These are phyloP conservation scores for Berghia stephanieae DNA, from an alignment of 1,140 invertebrate genomes.

Conservation along the genomic window DNA sequence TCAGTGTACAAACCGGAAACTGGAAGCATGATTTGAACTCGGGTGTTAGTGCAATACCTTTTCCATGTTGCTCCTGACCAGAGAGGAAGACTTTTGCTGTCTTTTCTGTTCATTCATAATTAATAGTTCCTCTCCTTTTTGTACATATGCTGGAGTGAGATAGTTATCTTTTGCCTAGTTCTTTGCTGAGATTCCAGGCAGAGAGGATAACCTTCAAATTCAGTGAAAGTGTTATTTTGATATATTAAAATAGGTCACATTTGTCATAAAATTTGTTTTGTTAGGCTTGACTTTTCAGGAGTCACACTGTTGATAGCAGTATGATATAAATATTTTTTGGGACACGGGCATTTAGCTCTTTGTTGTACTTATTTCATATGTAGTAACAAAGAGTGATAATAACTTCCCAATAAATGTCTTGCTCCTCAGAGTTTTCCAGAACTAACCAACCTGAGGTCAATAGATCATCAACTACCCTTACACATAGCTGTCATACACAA, in stretches of 20 bases:
- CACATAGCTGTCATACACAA: constrained; percentile 92
- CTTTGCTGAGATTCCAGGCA: constrained; percentile 15
- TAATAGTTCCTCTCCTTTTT: not conserved
- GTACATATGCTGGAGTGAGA: not conserved
- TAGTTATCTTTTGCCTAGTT: constrained; percentile 40
- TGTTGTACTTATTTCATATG: no score
- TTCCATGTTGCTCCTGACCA: not conserved
- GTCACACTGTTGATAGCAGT: no score
- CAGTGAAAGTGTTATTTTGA: no score
- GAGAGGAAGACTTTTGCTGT: not conserved
- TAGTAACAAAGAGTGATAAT: no score
- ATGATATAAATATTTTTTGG: no score
- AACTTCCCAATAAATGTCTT: no score
- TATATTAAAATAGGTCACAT: no score
- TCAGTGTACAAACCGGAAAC: not conserved
- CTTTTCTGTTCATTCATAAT: not conserved
- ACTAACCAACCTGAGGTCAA: constrained; percentile 78
- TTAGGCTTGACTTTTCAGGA: no score
- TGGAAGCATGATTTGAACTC: not conserved
- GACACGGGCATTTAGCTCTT: no score
- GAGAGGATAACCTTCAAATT: no score
- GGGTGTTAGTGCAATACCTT: not conserved
- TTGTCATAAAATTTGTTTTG: no score
- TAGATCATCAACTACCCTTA: constrained; percentile 90
- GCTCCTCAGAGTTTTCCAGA: constrained; percentile 75